Evolutionary conservation across 2,113 vertebrate genomes (phyloP).

Genomic region (Syrrhaptes paradoxus): DNA sequence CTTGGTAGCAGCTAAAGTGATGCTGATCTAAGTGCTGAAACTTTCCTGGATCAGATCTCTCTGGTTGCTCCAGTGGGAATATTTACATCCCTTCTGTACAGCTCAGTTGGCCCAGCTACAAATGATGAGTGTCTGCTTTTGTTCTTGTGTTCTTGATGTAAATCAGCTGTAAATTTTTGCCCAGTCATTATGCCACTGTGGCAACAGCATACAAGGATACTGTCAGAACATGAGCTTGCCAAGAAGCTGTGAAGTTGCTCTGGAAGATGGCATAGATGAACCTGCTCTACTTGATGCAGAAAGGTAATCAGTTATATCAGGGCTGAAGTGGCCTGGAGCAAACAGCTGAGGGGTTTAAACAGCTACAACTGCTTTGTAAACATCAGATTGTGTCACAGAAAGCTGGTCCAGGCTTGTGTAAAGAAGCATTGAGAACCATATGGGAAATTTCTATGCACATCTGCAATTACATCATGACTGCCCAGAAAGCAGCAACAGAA

Average conservation of each 20-base stretch:
- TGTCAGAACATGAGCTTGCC: not conserved
- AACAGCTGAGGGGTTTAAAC: not conserved
- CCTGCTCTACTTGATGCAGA: not conserved
- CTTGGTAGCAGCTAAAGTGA: not conserved
- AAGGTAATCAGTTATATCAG: fast-evolving
- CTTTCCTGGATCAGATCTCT: not conserved
- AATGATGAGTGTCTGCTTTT: not conserved
- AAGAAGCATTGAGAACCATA: not conserved
- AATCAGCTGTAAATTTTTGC: not conserved
- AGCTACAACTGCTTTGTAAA: not conserved
- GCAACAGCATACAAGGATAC: not conserved
- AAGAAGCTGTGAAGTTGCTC: not conserved
- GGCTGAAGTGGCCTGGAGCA: not conserved
- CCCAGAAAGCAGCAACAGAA: not conserved
- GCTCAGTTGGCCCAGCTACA: not conserved
- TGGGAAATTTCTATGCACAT: not conserved
- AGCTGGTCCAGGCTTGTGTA: not conserved
- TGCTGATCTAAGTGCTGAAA: not conserved
- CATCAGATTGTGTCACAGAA: not conserved
- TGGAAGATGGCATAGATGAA: not conserved
- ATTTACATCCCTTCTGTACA: not conserved
- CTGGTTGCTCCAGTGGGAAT: not conserved
- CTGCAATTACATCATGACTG: not conserved
- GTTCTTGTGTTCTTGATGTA: not conserved
- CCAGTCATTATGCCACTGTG: not conserved